phyloP scores from a whole-genome alignment of 2,113 vertebrate genomes.

The Notarius lentiginosus region DNA sequence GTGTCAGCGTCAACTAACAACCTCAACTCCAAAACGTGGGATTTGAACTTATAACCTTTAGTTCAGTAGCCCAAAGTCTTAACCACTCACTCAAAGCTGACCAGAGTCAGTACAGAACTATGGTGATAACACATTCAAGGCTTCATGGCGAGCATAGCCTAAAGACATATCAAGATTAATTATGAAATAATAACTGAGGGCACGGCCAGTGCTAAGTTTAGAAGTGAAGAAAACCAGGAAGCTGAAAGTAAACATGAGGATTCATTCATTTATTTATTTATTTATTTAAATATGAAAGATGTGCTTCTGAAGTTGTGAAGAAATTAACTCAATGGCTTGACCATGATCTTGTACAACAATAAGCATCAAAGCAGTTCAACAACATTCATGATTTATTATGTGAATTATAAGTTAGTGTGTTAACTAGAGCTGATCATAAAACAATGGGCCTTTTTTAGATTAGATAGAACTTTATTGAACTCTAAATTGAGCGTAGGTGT shows the following conservation, averaged over 20 bases:
- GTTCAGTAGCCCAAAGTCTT: no score
- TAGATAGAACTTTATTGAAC: no score
- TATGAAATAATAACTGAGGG: neutral
- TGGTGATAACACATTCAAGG: neutral
- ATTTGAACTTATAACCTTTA: neutral
- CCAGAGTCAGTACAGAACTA: neutral
- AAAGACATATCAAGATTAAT: neutral
- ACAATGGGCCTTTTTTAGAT: neutral
- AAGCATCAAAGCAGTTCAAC: neutral
- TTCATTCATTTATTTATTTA: no score
- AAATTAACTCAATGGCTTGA: neutral
- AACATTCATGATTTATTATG: neutral
- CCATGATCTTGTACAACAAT: neutral
- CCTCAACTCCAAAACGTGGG: neutral
- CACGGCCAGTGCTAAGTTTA: neutral
- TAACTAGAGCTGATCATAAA: neutral
- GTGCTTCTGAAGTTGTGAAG: neutral
- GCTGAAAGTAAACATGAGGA: no score
- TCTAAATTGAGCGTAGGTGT: no score
- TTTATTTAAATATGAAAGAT: neutral
- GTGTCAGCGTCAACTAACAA: neutral
- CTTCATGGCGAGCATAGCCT: neutral
- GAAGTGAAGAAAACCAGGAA: neutral
- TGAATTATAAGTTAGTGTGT: neutral
- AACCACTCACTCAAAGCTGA: no score